Evolutionary conservation across 2,113 vertebrate species (phyloP).

Genomic region (Phalacrocorax aristotelis): DNA sequence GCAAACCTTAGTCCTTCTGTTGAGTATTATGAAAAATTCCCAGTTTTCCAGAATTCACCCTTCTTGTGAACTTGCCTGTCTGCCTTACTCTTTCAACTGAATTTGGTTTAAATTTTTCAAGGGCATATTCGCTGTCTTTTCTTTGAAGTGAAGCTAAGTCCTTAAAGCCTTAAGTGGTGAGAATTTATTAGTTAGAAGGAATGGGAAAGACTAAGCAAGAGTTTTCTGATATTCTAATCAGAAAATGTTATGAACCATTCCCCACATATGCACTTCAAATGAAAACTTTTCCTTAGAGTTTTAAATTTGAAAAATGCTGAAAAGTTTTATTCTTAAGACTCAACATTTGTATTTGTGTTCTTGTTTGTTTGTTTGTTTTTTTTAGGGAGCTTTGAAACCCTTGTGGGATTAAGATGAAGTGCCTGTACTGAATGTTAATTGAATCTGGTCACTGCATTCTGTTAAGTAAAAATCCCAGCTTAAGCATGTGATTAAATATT

Average conservation of each 20-base stretch:
- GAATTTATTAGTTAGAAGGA: not conserved
- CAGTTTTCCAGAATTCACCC: not conserved
- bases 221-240: not conserved
- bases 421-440: not conserved
- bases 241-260: not conserved
- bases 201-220: not conserved
- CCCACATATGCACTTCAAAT: not conserved
- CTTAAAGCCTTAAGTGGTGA: not conserved
- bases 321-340: not conserved
- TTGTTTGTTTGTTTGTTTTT: not conserved
- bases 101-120: conserved; percentile 2
- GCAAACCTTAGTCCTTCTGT: not conserved
- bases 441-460: not conserved
- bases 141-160: not conserved
- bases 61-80: not conserved
- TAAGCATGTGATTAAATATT: not conserved
- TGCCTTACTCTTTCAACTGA: not conserved
- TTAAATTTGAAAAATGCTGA: not conserved
- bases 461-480: not conserved
- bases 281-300: not conserved
- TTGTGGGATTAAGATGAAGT: not conserved
- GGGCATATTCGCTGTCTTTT: not conserved
- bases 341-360: not conserved
- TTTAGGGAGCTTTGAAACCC: not conserved
- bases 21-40: not conserved